Evolutionary conservation across 1,140 invertebrate species (phyloP), one percentile per base, ranked within the genome.

Genomic region (Calliphora vicina): DNA sequence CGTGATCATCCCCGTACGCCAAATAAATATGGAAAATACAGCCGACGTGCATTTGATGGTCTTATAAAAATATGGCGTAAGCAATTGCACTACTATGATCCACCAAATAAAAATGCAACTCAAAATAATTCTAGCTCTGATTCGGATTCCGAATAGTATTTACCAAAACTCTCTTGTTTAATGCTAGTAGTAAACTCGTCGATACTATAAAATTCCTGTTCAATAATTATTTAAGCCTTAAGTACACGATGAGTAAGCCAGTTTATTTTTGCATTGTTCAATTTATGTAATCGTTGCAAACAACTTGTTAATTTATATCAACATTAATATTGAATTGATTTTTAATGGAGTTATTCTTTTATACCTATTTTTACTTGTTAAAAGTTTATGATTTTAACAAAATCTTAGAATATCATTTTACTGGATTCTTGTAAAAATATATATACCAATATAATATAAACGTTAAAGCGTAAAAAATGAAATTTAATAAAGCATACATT

Each of bases 21-120:
- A 1, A 95, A 97, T 84, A 98, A 97, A 89, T 93, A 94, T 90
- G 87, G 93, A 50, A 97, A 97, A 90, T 97, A 97, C 90, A 97
- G 96, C 87, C 92, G 97, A 72, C 92, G 97, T 86, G 97, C 95
- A 10, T 99, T 97, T 94, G 97, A 99, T 90, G 94, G 94, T 15
- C 92, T 97, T 85, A 94, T 99, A 0, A 96, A 94, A 90, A 92
- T 96, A 73, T 98, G 97, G 97, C 92, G 97, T 67, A 94, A 95
- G 87, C 93, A 95, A 85, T 91, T 99, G 27, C 97, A 99, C 89
- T 91, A 93, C 84, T 99, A 94, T 93, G 97, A 98, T 91, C 93
- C 94, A 43, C 91, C 92, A 86, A 23, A 20, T 45, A 43, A 9
- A 12, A 9, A 35, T 35, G 82, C 85, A n/a, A 78, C 61, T 0